Conservation (phyloP, 1,140 invertebrate species). For the Rhagoletis zephyria region DNA sequence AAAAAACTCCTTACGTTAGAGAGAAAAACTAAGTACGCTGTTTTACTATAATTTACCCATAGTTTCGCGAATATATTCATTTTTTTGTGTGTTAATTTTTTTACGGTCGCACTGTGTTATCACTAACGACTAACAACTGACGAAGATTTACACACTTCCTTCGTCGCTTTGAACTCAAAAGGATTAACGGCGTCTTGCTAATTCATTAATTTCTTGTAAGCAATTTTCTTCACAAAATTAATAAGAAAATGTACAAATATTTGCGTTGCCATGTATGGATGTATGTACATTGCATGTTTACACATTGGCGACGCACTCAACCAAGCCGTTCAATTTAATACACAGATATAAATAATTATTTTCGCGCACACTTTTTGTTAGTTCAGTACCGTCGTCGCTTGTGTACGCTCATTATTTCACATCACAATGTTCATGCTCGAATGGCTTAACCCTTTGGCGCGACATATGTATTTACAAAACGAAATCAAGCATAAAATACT, state of each 20-base stretch:
- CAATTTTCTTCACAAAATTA: constrained; percentile 1
- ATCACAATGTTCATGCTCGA: background rate
- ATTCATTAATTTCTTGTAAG: constrained; percentile 38
- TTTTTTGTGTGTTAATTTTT: no score
- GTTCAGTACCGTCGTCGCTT: background rate
- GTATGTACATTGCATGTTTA: background rate
- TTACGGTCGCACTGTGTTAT: no score
- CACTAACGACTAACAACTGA: background rate
- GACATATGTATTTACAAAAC: background rate
- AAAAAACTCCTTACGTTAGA: no score
- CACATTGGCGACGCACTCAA: background rate
- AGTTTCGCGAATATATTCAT: no score
- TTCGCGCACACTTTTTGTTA: background rate
- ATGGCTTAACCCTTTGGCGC: background rate
- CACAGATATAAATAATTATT: background rate
- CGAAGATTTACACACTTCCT: background rate
- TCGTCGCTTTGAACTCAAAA: background rate
- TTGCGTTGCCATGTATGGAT: no score
- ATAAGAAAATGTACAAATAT: background rate
- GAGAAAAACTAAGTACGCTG: no score
- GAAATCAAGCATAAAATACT: no score
- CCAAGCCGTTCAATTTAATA: no score
- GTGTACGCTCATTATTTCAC: background rate
- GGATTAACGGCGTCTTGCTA: constrained; percentile 28
- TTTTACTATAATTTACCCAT: no score